Percentiles rank a stretch among this genome's conserved stretches.
phyloP scores from a whole-genome alignment of 2,888 invertebrate genomes.

The Chouioia cunea region DNA sequence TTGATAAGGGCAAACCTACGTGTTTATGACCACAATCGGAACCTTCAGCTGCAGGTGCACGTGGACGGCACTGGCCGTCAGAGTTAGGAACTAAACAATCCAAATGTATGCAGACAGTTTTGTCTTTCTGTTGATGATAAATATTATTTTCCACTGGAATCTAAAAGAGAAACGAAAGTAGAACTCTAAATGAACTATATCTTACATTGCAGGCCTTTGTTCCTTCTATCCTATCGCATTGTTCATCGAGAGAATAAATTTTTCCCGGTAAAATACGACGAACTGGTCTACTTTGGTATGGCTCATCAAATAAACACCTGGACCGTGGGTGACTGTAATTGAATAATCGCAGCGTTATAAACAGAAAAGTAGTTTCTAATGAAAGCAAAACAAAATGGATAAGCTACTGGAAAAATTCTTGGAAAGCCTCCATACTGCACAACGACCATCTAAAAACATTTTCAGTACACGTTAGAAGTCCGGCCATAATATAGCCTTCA shows the following conservation, averaged over 20 bases:
- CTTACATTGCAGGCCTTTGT: conserved; percentile 80
- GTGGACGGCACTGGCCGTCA: conserved; percentile 85
- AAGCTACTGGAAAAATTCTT: conserved; percentile 55
- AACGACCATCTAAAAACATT: conserved; percentile 60
- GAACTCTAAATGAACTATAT: background rate
- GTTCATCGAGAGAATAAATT: conserved; percentile 86
- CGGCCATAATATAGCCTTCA: conserved; percentile 58
- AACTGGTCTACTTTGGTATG: conserved; percentile 84
- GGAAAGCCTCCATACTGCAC: conserved; percentile 52
- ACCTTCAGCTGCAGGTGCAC: conserved; percentile 92
- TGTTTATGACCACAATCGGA: conserved; percentile 90
- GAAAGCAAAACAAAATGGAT: background rate
- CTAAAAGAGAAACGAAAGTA: background rate
- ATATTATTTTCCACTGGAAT: background rate
- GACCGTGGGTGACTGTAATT: conserved; percentile 67
- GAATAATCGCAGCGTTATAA: background rate
- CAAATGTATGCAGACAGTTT: conserved; percentile 88
- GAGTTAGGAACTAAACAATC: conserved; percentile 87
- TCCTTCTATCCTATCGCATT: conserved; percentile 85
- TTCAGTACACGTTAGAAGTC: conserved; percentile 47
- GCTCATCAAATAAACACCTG: conserved; percentile 88
- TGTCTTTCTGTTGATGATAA: conserved; percentile 78
- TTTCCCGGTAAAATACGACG: conserved; percentile 89
- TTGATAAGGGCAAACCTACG: conserved; percentile 75
- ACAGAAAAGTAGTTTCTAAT: background rate